Evolutionary conservation across 2,797 vertebrate species (phyloP).

Genomic region (Pempheris klunzingeri): DNA sequence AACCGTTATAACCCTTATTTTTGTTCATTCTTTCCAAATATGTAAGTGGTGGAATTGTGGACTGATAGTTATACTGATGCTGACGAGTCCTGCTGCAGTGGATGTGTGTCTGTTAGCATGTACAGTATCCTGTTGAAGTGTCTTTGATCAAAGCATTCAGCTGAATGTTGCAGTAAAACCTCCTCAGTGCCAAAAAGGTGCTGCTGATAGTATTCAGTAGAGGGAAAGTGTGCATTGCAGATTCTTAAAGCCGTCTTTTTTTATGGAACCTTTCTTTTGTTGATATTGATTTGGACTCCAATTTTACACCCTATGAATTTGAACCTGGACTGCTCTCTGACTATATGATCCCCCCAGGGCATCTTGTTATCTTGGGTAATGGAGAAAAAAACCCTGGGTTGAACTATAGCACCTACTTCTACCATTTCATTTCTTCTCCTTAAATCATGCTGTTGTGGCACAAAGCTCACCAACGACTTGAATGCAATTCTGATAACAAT

Average conservation of each 20-base stretch:
- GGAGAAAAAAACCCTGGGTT: background rate
- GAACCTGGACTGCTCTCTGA: constrained; percentile 45
- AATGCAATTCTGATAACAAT: constrained; percentile 36
- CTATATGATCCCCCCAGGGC: constrained; percentile 57
- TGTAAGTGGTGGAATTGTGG: background rate
- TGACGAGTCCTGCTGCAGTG: background rate
- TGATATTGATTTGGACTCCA: constrained; percentile 70
- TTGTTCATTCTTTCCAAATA: background rate
- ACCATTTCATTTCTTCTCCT: constrained; percentile 20
- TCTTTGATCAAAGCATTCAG: background rate
- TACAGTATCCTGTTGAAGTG: background rate
- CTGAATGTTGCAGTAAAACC: constrained; percentile 20
- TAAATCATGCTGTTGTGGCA: constrained; percentile 31
- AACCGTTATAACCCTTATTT: background rate
- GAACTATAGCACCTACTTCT: background rate
- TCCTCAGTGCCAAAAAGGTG: background rate
- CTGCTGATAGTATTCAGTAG: constrained; percentile 19
- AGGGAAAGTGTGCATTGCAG: background rate
- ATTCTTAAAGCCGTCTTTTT: constrained; percentile 44
- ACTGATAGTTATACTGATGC: background rate
- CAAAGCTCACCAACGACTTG: constrained; percentile 8
- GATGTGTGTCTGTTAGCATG: background rate
- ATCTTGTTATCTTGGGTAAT: constrained; percentile 59
- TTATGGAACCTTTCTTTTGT: constrained; percentile 53
- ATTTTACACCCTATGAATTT: constrained; percentile 65